Evolutionary conservation across 2,888 invertebrate genomes (phyloP), one percentile per base, ranked within the genome.

Genomic region (Hirtodrosophila duncani): DNA sequence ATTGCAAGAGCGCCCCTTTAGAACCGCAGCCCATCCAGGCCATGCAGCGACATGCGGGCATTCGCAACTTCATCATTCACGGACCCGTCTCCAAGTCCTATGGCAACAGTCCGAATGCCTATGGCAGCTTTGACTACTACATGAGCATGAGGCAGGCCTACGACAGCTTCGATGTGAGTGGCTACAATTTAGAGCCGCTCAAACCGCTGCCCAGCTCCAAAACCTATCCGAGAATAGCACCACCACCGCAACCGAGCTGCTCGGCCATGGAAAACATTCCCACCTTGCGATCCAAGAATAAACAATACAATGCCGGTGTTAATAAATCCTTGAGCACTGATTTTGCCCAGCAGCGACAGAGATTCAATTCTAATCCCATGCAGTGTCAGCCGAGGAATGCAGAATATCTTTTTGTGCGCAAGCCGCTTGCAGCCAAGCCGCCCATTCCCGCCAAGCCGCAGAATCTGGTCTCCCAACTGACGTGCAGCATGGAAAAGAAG

Each of bases 1-100:
- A 92, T 67, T 93, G 93, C 3, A 93, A 92, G 84, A 93, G 93
- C 43, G 94, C 93, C 0, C 94, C 94, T 0, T 83, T 94, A 83
- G 83, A 92, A 23, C 59, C 65, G 20, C 38, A 53, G 0, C 67
- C 66, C 0, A 5, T 67, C 3, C 68, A 63, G 4, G 50, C 71
- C 1, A 67, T 83, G 64, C 84, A 82, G 8, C 72, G 74, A 1
- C 84, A 85, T 44, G 81, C 85, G 1, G 85, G 84, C 46, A 77
- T 84, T 26, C 66, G 84, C 1, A 85, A 85, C 41, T 84, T 85
- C 33, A 84, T 84, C 17, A 50, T 84, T 29, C 85, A 84, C 27
- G 84, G 85, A 0, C 77, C 82, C 67, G 89, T 89, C 13, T 90
- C 91, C 0, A 91, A 91, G 83, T 91, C 91, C 20, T 91, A 91